phyloP scores from a whole-genome alignment of 2,797 vertebrate genomes.

The Sebastiscus albofasciatus region DNA sequence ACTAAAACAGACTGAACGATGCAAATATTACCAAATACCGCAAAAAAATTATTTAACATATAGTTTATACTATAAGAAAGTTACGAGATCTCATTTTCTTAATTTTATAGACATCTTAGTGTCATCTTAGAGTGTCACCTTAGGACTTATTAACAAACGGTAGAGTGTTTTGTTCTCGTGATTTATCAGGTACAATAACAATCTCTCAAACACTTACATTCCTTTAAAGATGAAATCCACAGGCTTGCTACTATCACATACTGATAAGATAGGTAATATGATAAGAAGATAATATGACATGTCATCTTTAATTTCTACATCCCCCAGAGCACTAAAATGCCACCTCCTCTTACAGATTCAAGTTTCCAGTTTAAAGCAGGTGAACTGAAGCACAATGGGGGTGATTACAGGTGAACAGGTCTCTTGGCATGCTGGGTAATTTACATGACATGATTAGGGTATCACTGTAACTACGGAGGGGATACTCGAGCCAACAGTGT shows the following conservation, averaged over 20 bases:
- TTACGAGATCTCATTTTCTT: neutral
- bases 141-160: neutral
- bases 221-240: neutral
- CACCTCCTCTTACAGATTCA: neutral
- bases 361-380: slow-evolving; percentile 11
- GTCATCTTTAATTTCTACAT: neutral
- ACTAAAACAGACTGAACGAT: neutral
- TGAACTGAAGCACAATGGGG: slow-evolving; percentile 7
- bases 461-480: neutral
- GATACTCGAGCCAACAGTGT: neutral
- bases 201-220: neutral
- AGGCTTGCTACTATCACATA: neutral
- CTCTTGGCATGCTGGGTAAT: slow-evolving; percentile 27
- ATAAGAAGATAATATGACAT: neutral
- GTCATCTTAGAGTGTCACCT: neutral
- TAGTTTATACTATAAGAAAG: neutral
- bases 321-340: neutral
- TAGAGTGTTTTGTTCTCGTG: neutral
- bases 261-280: neutral
- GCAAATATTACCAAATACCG: neutral
- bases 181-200: neutral
- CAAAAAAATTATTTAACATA: neutral
- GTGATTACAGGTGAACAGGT: slow-evolving; percentile 14
- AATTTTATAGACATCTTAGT: no score
- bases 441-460: neutral